A percentile compares a stretch with the other conserved stretches of the same genome.
Evolutionary conservation across 1,140 invertebrate species (phyloP).

Genomic region (Zophobas atratus): DNA sequence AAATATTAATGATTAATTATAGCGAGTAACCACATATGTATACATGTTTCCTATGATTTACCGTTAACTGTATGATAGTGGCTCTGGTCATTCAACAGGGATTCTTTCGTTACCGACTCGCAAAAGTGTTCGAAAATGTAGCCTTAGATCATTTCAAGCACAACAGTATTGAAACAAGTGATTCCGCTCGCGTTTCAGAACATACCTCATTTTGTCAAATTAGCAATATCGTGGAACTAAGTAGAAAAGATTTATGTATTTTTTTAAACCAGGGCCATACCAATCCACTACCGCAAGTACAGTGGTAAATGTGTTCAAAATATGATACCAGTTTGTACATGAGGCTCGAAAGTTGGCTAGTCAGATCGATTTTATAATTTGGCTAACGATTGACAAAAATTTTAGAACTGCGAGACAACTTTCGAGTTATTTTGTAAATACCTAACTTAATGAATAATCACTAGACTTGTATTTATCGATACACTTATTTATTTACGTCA

Average conservation of each 20-base stretch:
- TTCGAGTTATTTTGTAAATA: slow-evolving; percentile 63
- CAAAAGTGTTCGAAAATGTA: no score
- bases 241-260: slow-evolving; percentile 44
- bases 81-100: slow-evolving; percentile 59
- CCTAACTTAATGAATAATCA: slow-evolving; percentile 57
- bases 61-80: slow-evolving; percentile 59
- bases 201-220: slow-evolving; percentile 53
- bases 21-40: slow-evolving; percentile 60
- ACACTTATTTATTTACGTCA: slow-evolving; percentile 64
- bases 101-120: slow-evolving; percentile 13
- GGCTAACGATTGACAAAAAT: slow-evolving; percentile 15
- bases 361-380: slow-evolving; percentile 45
- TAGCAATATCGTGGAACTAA: slow-evolving; percentile 39
- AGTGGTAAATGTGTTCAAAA: slow-evolving; percentile 65
- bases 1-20: slow-evolving; percentile 62
- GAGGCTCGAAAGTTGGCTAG: slow-evolving; percentile 40
- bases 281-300: slow-evolving; percentile 61
- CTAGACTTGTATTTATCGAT: slow-evolving; percentile 63
- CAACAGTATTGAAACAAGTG: slow-evolving; percentile 55
- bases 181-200: slow-evolving; percentile 45
- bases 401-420: slow-evolving; percentile 30
- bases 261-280: slow-evolving; percentile 61
- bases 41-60: slow-evolving; percentile 63
- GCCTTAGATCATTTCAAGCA: neutral
- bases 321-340: slow-evolving; percentile 59